Conservation (phyloP, 2,888 invertebrate species). For the Chrysolina oricalcia region DNA sequence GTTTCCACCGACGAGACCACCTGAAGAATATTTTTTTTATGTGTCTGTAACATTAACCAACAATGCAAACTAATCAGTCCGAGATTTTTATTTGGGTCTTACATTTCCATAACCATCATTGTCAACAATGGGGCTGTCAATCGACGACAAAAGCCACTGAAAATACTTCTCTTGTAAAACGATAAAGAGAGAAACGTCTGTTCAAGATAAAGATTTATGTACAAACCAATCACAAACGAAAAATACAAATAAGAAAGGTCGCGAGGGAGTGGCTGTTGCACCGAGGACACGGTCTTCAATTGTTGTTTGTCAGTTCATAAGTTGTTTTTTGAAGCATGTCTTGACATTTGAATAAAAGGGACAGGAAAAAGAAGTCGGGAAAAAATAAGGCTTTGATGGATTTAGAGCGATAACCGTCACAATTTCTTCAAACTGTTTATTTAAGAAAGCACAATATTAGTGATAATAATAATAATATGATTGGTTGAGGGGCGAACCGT, state of each 20-base stretch:
- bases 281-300: not conserved
- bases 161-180: conserved; percentile 12
- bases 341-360: too few relatives aligned
- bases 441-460: too few relatives aligned
- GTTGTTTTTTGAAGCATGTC: too few relatives aligned
- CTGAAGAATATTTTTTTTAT: not conserved
- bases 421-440: too few relatives aligned
- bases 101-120: conserved; percentile 21
- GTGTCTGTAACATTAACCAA: conserved; percentile 7
- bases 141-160: conserved; percentile 19
- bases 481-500: too few relatives aligned
- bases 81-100: conserved; percentile 19
- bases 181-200: conserved; percentile 9
- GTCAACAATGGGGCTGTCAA: conserved; percentile 22
- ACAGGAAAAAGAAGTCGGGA: too few relatives aligned
- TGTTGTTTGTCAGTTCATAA: not conserved
- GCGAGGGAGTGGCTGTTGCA: not conserved
- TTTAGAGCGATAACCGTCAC: too few relatives aligned
- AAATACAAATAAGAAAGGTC: not conserved
- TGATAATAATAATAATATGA: too few relatives aligned
- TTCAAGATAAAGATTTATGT: conserved; percentile 18
- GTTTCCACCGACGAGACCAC: not conserved
- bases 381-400: too few relatives aligned
- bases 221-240: conserved; percentile 13
- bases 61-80: conserved; percentile 19